Evolutionary conservation across 2,888 invertebrate species (phyloP).

Genomic region (Heliconius ethilla): DNA sequence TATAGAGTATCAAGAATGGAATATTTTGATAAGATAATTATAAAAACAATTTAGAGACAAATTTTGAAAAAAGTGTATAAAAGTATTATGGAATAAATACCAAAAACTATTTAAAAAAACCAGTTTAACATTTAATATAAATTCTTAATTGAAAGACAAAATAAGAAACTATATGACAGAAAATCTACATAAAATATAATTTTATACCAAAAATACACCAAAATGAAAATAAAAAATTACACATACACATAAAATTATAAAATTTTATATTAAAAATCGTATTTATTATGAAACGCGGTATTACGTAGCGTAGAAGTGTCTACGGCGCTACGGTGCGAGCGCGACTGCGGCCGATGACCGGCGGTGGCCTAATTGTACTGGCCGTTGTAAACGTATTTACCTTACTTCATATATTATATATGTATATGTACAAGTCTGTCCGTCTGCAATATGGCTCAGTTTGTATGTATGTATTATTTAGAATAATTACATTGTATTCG

Average conservation of each 20-base stretch:
- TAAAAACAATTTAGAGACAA: too few species aligned
- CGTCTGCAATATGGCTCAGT: not conserved
- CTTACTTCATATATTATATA: not conserved
- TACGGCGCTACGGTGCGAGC: conserved; percentile 45
- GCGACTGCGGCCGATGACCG: conserved; percentile 50
- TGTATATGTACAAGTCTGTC: not conserved
- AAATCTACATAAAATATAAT: not conserved
- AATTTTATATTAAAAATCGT: not conserved
- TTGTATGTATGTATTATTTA: not conserved
- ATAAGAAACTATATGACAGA: not conserved
- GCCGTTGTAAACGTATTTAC: conserved; percentile 20
- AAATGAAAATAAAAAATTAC: not conserved
- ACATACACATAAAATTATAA: not conserved
- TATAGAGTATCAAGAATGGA: too few species aligned
- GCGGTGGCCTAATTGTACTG: conserved; percentile 27
- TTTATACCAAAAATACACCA: not conserved
- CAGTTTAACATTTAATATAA: too few species aligned
- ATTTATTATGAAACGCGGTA: conserved; percentile 23
- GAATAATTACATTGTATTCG: not conserved
- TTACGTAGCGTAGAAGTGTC: conserved; percentile 46
- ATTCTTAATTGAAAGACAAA: not conserved
- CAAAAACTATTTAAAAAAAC: not conserved
- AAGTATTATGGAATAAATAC: not conserved
- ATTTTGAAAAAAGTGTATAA: too few species aligned
- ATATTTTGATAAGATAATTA: too few species aligned